Percentiles rank a stretch among this genome's conserved stretches.
phyloP scores from a whole-genome alignment of 2,113 vertebrate genomes.

The Speoplatyrhinus poulsoni region DNA sequence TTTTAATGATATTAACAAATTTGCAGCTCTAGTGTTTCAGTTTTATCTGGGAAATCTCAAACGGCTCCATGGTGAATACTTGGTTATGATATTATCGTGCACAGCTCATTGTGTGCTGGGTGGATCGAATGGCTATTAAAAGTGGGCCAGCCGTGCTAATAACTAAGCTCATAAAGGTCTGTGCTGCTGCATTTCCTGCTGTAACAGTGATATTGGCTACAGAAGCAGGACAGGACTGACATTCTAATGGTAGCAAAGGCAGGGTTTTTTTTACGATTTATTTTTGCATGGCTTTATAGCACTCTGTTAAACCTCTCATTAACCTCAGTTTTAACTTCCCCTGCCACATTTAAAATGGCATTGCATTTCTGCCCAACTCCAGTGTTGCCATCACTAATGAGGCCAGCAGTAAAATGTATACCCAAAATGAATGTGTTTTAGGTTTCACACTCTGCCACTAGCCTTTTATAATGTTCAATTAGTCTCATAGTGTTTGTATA shows the following conservation, averaged over 20 bases:
- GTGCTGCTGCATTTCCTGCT: slow-evolving; percentile 74
- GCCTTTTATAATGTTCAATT: slow-evolving; percentile 50
- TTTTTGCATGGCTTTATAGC: slow-evolving; percentile 53
- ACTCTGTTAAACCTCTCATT: slow-evolving; percentile 69
- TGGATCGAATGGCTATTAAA: slow-evolving; percentile 82
- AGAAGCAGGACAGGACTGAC: slow-evolving; percentile 58
- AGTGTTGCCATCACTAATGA: slow-evolving; percentile 56
- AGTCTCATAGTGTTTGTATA: slow-evolving; percentile 36
- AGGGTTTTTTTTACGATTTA: slow-evolving; percentile 52
- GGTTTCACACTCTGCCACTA: slow-evolving; percentile 34
- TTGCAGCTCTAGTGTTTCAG: slow-evolving; percentile 96
- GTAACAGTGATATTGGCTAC: slow-evolving; percentile 62
- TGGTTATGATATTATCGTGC: slow-evolving; percentile 93
- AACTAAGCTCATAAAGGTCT: slow-evolving; percentile 74
- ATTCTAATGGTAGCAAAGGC: slow-evolving; percentile 64
- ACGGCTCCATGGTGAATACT: slow-evolving; percentile 92
- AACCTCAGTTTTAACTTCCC: slow-evolving; percentile 62
- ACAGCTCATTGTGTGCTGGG: slow-evolving; percentile 78
- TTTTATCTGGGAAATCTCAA: slow-evolving; percentile 97
- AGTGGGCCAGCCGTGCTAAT: slow-evolving; percentile 71
- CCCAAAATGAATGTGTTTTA: slow-evolving; percentile 48
- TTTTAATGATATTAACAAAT: slow-evolving; percentile 99
- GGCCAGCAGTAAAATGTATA: slow-evolving; percentile 39
- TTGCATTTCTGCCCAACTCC: slow-evolving; percentile 50
- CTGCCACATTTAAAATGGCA: slow-evolving; percentile 55